These are phyloP conservation scores for Philereme vetulata DNA, from an alignment of 2,888 invertebrate species.

Conservation along the genomic window DNA sequence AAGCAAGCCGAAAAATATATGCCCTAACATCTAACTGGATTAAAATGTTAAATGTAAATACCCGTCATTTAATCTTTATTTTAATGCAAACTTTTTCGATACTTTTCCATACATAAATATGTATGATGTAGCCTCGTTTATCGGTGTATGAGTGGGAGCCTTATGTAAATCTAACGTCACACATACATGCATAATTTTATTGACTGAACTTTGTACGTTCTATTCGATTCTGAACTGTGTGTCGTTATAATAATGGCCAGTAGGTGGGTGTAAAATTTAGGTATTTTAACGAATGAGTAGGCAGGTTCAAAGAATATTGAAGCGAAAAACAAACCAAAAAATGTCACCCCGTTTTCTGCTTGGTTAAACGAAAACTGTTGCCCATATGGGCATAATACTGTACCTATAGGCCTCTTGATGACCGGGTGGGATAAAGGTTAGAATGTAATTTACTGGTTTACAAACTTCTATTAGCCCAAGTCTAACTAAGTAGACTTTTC, in stretches of 20 bases:
- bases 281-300: slow-evolving; percentile 59
- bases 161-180: slow-evolving; percentile 43
- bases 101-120: slow-evolving; percentile 37
- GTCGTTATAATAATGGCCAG: not conserved
- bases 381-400: slow-evolving; percentile 42
- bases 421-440: slow-evolving; percentile 16
- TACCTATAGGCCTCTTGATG: slow-evolving; percentile 14
- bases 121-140: slow-evolving; percentile 36
- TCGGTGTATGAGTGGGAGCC: slow-evolving; percentile 34
- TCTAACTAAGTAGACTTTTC: no score
- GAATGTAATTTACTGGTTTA: slow-evolving; percentile 4
- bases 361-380: slow-evolving; percentile 59
- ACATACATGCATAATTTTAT: slow-evolving; percentile 46
- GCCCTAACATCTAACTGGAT: slow-evolving; percentile 4
- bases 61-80: slow-evolving; percentile 26
- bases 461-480: no score
- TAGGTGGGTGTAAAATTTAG: slow-evolving; percentile 22
- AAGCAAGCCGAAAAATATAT: no score
- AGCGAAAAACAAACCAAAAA: slow-evolving; percentile 60
- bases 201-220: slow-evolving; percentile 31
- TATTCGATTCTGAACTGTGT: slow-evolving; percentile 20
- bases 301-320: slow-evolving; percentile 64
- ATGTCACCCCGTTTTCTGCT: slow-evolving; percentile 60
- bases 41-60: slow-evolving; percentile 1
- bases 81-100: slow-evolving; percentile 31